Evolutionary conservation across 2,888 invertebrate genomes (phyloP), one percentile per base, ranked within the genome.

Genomic region (Tenthredo livida): DNA sequence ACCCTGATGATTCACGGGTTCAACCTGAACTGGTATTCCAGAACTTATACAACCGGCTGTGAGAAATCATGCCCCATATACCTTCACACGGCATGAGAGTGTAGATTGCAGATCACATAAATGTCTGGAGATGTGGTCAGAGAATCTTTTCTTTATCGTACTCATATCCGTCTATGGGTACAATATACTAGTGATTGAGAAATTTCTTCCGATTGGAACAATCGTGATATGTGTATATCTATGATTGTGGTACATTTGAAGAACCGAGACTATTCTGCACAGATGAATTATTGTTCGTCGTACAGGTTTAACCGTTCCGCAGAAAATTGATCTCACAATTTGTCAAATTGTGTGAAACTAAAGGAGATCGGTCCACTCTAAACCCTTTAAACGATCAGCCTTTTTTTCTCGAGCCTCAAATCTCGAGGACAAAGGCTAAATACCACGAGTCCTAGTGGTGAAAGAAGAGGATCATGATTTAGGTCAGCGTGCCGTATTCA

Each of bases 61-160:
- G 77, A 77, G 77, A 77, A 77, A 77, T 77, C 77, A 29, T 54
- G 77, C 17, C 12, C 7, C 77, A 17, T 77, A 29, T 9, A 50
- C 33, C 40, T 9, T 17, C 4, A 2, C 29, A 29, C 29, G 25
- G 15, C 17, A n/a, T n/a, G n/a, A 25, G 7, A 25, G 33, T 33
- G 50, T 50, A 77, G 50, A 77, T 77, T 47, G 50, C 9, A 29
- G 17, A 50, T 77, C 50, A 54, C 25, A 12, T 15, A 47, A 6
- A 40, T 33, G n/a, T 43, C 21, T 0, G 21, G 15, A 43, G 21
- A 43, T 43, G 25, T 9, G 73, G n/a, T 73, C 40, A 12, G 5
- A 40, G 1, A 43, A 43, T 73, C 21, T 73, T 25, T n/a, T 15
- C 40, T 40, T 37, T 17, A 17, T 12, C 37, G 37, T 40, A 33